Percentiles rank a stretch among this genome's conserved stretches.
Conservation (phyloP, 2,113 vertebrate genomes). For the Mionectes macconnelli region DNA sequence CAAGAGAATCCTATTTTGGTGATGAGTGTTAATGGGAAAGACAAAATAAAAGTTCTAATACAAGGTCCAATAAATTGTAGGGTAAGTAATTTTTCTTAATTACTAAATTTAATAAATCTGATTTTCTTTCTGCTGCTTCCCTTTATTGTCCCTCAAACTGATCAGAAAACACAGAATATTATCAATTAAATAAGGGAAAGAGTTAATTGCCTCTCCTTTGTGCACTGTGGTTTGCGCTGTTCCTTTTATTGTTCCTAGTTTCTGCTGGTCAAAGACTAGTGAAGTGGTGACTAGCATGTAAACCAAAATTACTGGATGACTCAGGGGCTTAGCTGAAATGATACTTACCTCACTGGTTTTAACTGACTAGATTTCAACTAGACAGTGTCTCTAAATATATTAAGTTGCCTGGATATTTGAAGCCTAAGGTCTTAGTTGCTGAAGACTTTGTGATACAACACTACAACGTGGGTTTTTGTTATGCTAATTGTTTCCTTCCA, state of each 20-base stretch:
- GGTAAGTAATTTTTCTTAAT: not conserved
- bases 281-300: not conserved
- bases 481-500: conserved; percentile 47
- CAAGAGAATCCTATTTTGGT: not conserved
- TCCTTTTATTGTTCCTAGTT: not conserved
- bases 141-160: not conserved
- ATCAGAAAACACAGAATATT: not conserved
- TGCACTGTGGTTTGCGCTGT: not conserved
- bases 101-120: not conserved
- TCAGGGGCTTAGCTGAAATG: not conserved
- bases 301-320: not conserved
- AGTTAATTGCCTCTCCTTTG: not conserved
- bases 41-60: not conserved
- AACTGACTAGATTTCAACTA: not conserved
- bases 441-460: not conserved
- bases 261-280: not conserved
- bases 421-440: conserved; percentile 5
- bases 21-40: not conserved
- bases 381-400: not conserved
- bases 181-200: not conserved
- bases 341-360: not conserved
- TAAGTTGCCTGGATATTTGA: not conserved
- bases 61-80: not conserved
- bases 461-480: not conserved
- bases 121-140: not conserved